phyloP scores from a whole-genome alignment of 2,113 vertebrate genomes.

The Callorhinus ursinus region DNA sequence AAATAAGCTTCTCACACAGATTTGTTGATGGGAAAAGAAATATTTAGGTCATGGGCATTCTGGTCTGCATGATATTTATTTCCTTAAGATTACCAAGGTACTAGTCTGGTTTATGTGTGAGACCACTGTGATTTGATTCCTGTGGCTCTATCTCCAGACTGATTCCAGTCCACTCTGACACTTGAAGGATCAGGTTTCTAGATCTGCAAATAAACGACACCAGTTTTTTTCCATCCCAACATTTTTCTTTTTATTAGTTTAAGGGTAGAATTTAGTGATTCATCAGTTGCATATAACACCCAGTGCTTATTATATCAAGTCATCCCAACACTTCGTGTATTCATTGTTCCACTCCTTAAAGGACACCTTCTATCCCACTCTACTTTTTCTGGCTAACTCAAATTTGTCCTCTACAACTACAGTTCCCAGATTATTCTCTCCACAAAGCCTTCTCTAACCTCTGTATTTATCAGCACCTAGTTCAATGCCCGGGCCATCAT shows the following conservation, averaged over 20 bases:
- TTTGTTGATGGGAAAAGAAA: not conserved
- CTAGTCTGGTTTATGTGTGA: not conserved
- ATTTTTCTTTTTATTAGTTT: not conserved
- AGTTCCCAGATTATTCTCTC: not conserved
- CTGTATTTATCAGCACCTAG: not conserved
- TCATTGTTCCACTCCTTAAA: not conserved
- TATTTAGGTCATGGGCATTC: not conserved
- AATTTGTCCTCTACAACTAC: not conserved
- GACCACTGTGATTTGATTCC: not conserved
- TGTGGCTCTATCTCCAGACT: not conserved
- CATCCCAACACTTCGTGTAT: not conserved
- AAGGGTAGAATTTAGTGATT: not conserved
- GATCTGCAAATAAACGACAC: not conserved
- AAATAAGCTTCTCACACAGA: not conserved
- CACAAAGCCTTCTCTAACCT: not conserved
- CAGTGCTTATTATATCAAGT: not conserved
- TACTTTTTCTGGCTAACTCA: not conserved
- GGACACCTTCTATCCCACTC: not conserved
- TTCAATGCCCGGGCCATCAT: not conserved
- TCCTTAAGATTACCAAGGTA: conserved; percentile 7
- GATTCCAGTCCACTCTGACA: not conserved
- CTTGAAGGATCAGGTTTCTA: not conserved
- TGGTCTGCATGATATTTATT: not conserved
- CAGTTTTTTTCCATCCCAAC: not conserved
- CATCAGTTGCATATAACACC: not conserved